These are phyloP conservation scores for Melangyna quadrimaculata DNA, from an alignment of 2,888 invertebrate genomes.

Conservation along the genomic window DNA sequence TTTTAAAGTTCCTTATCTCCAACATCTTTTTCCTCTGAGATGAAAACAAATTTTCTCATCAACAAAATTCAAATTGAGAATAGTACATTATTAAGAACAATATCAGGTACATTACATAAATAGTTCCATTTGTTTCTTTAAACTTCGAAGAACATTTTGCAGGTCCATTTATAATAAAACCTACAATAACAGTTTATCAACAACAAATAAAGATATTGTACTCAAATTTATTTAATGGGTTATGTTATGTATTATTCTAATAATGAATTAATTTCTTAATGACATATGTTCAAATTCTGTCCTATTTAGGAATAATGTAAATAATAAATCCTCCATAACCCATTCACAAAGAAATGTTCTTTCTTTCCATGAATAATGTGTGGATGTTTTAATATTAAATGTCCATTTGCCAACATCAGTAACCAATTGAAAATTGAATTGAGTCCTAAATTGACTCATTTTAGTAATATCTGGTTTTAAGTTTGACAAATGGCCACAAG, in stretches of 20 bases:
- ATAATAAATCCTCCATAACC: background rate
- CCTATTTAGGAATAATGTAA: background rate
- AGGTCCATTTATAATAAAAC: too few relatives aligned
- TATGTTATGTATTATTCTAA: background rate
- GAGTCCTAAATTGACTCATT: conserved; percentile 55
- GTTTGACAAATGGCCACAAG: background rate
- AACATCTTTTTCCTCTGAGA: too few relatives aligned
- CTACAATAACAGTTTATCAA: too few relatives aligned
- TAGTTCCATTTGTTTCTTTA: too few relatives aligned
- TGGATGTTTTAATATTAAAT: conserved; percentile 8
- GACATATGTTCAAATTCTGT: background rate
- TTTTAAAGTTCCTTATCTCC: too few relatives aligned
- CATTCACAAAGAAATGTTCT: background rate
- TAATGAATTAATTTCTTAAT: background rate
- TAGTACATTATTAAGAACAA: too few relatives aligned
- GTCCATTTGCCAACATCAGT: background rate
- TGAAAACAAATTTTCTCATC: background rate
- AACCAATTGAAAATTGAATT: background rate
- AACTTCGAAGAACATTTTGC: background rate
- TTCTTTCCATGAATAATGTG: background rate
- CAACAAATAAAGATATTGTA: background rate
- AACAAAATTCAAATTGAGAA: background rate
- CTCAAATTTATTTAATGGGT: background rate
- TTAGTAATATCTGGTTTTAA: conserved; percentile 33
- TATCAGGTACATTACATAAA: too few relatives aligned